Conservation (phyloP, 2,888 invertebrate genomes). For the Druceiella hillmani region DNA sequence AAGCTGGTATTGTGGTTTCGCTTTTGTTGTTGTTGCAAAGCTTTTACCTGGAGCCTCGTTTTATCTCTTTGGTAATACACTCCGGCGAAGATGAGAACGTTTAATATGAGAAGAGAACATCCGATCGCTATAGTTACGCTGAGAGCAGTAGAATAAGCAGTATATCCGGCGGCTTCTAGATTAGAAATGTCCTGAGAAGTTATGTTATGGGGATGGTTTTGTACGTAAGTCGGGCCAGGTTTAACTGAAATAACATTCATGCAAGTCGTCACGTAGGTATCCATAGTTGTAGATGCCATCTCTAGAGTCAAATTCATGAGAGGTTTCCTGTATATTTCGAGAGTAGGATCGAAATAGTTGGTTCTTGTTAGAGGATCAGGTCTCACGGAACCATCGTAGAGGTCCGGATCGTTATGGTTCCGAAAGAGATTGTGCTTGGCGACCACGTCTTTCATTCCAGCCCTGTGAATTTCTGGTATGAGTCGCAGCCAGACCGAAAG, state of each 20-base stretch:
- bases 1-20: constrained; percentile 51
- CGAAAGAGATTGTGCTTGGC: constrained; percentile 86
- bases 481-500: constrained; percentile 92
- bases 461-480: constrained; percentile 85
- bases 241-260: constrained; percentile 68
- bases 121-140: constrained; percentile 78
- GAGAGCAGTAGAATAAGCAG: constrained; percentile 69
- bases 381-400: constrained; percentile 86
- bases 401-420: constrained; percentile 81
- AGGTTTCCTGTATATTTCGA: constrained; percentile 58
- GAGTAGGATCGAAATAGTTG: constrained; percentile 58
- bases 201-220: constrained; percentile 49
- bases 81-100: constrained; percentile 78
- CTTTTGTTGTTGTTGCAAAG: constrained; percentile 66
- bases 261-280: constrained; percentile 63
- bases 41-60: constrained; percentile 73
- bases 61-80: constrained; percentile 79
- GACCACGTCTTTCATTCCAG: constrained; percentile 86
- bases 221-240: constrained; percentile 51
- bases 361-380: constrained; percentile 72
- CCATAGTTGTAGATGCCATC: constrained; percentile 50
- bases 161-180: constrained; percentile 71
- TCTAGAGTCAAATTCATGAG: constrained; percentile 52
- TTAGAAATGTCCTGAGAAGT: constrained; percentile 74
- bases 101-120: constrained; percentile 72